Base-by-base conservation (phyloP, 2,888 invertebrate genomes). In the Acholoe squamosa region DNA sequence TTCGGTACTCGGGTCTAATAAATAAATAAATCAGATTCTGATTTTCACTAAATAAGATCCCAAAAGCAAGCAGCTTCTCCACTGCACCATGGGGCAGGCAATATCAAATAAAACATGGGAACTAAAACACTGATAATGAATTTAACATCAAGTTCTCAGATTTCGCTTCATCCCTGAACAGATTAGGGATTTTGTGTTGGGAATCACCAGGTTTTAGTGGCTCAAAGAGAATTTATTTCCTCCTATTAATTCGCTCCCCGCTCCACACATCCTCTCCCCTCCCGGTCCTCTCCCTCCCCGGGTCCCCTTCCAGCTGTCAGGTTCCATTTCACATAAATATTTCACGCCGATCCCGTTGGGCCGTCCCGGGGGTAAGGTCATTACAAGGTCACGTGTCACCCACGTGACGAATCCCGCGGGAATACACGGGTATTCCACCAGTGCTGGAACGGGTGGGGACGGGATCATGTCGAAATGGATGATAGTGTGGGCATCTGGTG, bases 351-450 rank as follows among this genome's bases (percentile, higher is more conserved):
- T 71, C 71, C 71, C 71, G 25, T 31, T 31, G 71, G 71, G 25
- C 25, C 71, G 71, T 71, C 71, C 71, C 71, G 71, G 71, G 71
- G 71, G 71, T 31, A 7, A 28, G 71, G 71, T 71, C 71, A 28
- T 71, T 71, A 71, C 71, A 71, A 28, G 71, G 71, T 71, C 71
- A 25, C 31, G 3, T 71, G 71, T 71, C 71, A 71, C 14, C 71
- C 71, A 28, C 28, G 71, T n/a, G 28, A 28, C 71, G 28, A 28
- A 71, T 71, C 71, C 25, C 71, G 71, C 71, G 71, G 31, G 71
- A 71, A 22, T 71, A 25, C 28, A 28, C 71, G 71, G 1, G 71
- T 28, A 28, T 25, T 25, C 28, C n/a, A 28, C 22, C 5, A 61
- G 71, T 28, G 71, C 61, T 25, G 71, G 71, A 16, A 71, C 71